Base-by-base conservation (phyloP, 2,888 invertebrate genomes). In the Chirona hameri region DNA sequence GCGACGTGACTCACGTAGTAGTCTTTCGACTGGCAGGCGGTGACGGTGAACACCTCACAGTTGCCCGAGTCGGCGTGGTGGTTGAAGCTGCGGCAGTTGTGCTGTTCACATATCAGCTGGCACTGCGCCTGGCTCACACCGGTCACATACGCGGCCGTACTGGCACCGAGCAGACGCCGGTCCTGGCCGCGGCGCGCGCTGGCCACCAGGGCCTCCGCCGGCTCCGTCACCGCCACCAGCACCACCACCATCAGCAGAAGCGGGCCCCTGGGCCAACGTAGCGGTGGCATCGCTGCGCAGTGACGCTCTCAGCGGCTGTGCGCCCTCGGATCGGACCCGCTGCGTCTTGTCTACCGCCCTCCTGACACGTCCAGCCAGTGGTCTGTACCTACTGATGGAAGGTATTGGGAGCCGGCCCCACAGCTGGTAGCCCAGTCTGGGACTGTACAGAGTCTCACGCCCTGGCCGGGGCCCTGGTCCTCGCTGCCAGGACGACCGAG, bases 31-130 rank as follows among this genome's bases (percentile, higher is more conserved):
- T 65, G n/a, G 27, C 65, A 65, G n/a, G 65, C 65, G 27, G 65
- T 65, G n/a, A 27, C n/a, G 65, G n/a, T 65, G 65, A 65, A 27
- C n/a, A 65, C 12, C 65, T 65, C n/a, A 12, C 65, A 65, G n/a
- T 0, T 12, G 3, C 12, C n/a, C n/a, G 12, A 0, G n/a, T 9
- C 9, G n/a, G n/a, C n/a, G 27, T 65, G 65, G 65, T 65, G 12
- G 65, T 65, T 65, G 65, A 65, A 65, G 27, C 65, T 65, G n/a
- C 65, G n/a, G 65, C 65, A 65, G 65, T 65, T 27, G 65, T n/a
- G 27, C 27, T 65, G 65, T 10, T 7, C 9, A n/a, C 65, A 65
- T 5, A n/a, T 5, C 27, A 27, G n/a, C 27, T 65, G 65, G 12
- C 65, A 65, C 12, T 65, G 65, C n/a, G 7, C n/a, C 5, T 10